These are phyloP conservation scores for Patella ulyssiponensis DNA, from an alignment of 2,888 invertebrate genomes.

Conservation along the genomic window DNA sequence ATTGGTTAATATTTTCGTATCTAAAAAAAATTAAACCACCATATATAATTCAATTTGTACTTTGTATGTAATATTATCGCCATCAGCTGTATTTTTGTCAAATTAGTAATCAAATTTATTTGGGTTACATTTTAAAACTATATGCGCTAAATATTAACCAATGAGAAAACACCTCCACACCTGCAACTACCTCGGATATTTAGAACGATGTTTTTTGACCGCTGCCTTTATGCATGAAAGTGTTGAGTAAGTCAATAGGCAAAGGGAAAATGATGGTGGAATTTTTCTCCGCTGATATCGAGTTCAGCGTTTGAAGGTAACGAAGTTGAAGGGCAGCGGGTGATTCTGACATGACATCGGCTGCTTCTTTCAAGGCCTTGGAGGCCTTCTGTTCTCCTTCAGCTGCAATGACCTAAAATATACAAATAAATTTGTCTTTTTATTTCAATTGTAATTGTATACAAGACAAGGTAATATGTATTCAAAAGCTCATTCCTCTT, in stretches of 20 bases:
- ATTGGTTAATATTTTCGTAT: too few species aligned
- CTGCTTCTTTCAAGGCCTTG: slow-evolving; percentile 87
- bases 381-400: slow-evolving; percentile 77
- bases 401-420: slow-evolving; percentile 73
- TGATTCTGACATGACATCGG: slow-evolving; percentile 86
- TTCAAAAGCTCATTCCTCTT: too few species aligned
- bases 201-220: background rate
- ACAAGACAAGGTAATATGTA: too few species aligned
- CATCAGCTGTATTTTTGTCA: too few species aligned
- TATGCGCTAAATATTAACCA: too few species aligned
- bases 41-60: too few species aligned
- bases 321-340: slow-evolving; percentile 84
- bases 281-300: slow-evolving; percentile 70
- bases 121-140: too few species aligned
- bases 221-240: background rate
- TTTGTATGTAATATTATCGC: too few species aligned
- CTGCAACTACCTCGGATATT: too few species aligned
- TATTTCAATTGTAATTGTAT: background rate
- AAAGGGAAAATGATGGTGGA: slow-evolving; percentile 71
- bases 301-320: slow-evolving; percentile 69
- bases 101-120: too few species aligned
- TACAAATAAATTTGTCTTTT: background rate
- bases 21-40: too few species aligned
- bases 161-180: too few species aligned
- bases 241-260: slow-evolving; percentile 55